Evolutionary conservation across 2,888 invertebrate genomes (phyloP).

Genomic region (Rhorus exstirpatorius): DNA sequence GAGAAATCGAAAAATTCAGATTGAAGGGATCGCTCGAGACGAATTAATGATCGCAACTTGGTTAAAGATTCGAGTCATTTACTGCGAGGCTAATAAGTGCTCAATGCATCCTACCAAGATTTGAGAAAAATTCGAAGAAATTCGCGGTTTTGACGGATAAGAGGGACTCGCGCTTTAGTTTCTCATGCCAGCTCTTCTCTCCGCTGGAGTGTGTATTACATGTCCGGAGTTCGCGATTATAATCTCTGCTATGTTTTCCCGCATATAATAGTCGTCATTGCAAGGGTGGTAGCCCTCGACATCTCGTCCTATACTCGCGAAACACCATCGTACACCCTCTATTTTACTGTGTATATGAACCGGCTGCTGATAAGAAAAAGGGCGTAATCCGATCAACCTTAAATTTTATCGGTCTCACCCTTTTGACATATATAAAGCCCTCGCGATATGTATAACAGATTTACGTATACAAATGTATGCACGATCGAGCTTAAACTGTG

Average conservation of each 20-base stretch:
- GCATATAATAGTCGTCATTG: too few species aligned
- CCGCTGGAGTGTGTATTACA: too few species aligned
- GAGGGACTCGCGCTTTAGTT: too few species aligned
- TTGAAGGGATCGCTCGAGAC: neutral
- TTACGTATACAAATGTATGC: conserved; percentile 21
- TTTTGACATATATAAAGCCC: neutral
- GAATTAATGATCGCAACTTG: conserved; percentile 27
- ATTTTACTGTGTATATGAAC: neutral
- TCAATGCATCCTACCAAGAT: too few species aligned
- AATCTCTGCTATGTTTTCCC: too few species aligned
- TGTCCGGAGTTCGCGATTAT: neutral
- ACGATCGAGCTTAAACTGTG: conserved; percentile 27
- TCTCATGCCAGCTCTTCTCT: too few species aligned
- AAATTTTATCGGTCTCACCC: too few species aligned
- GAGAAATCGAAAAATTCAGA: neutral
- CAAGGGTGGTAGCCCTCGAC: too few species aligned
- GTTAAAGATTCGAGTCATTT: conserved; percentile 21
- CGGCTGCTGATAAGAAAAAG: neutral
- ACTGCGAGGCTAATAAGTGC: too few species aligned
- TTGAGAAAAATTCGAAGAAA: too few species aligned
- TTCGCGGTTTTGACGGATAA: too few species aligned
- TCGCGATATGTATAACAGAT: too few species aligned
- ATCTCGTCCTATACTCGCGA: neutral
- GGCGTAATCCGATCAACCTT: neutral
- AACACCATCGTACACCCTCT: neutral